phyloP scores from a whole-genome alignment of 1,140 invertebrate genomes.

The Philopotamus ludificatus region DNA sequence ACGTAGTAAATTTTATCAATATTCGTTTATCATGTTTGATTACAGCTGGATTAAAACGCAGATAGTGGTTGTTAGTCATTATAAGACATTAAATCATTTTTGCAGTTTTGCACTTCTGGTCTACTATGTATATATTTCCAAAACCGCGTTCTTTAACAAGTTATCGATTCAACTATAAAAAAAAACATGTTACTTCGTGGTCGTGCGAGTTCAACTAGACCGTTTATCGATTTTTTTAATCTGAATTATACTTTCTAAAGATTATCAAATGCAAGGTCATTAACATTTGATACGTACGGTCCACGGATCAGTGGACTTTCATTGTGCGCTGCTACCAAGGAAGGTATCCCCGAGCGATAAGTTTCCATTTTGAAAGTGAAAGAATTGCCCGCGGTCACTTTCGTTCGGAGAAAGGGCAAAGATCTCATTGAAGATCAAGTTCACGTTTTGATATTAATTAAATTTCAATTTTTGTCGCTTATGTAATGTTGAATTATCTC shows the following conservation, averaged over 20 bases:
- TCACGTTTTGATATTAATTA: neutral
- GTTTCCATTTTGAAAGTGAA: conserved; percentile 25
- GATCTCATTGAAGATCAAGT: conserved; percentile 20
- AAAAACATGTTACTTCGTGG: too few species aligned
- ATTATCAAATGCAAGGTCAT: neutral
- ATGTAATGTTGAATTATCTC: neutral
- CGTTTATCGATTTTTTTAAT: too few species aligned
- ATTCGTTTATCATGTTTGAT: neutral
- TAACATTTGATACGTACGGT: neutral
- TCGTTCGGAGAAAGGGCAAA: conserved; percentile 12
- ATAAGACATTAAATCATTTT: too few species aligned
- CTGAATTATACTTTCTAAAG: neutral
- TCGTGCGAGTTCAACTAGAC: too few species aligned
- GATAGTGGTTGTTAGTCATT: too few species aligned
- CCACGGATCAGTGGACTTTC: neutral
- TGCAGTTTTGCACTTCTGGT: too few species aligned
- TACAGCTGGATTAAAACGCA: too few species aligned
- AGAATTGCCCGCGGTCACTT: conserved; percentile 11
- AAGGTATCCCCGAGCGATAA: conserved; percentile 1
- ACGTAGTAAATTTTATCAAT: neutral
- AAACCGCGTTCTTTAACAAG: too few species aligned
- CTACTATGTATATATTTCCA: too few species aligned
- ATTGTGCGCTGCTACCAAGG: neutral
- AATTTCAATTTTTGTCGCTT: neutral
- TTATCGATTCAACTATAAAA: too few species aligned